These are phyloP conservation scores for Poeciliopsis gracilis DNA, from an alignment of 2,797 vertebrate genomes.

Conservation along the genomic window DNA sequence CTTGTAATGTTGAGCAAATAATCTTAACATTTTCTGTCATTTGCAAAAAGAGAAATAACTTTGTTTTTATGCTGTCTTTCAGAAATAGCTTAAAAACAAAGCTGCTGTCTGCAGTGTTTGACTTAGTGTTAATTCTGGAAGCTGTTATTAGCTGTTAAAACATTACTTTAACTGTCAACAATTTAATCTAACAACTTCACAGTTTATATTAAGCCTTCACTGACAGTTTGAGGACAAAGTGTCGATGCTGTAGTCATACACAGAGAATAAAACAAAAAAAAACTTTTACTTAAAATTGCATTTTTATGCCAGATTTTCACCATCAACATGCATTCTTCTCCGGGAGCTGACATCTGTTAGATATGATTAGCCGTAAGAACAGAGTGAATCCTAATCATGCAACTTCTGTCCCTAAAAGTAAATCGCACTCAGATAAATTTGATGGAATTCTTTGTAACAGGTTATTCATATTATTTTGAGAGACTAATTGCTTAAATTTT, in stretches of 20 bases:
- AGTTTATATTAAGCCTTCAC: constrained; percentile 15
- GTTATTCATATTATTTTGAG: background rate
- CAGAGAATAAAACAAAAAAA: background rate
- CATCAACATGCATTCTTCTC: constrained; percentile 11
- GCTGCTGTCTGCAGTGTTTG: background rate
- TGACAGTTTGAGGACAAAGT: constrained; percentile 36
- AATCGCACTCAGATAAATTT: background rate
- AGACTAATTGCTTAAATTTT: background rate
- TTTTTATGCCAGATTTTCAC: constrained; percentile 3
- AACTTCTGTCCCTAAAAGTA: background rate
- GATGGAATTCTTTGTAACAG: background rate
- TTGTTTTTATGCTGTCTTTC: background rate
- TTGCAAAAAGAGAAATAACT: constrained; percentile 3
- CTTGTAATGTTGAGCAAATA: constrained; percentile 35
- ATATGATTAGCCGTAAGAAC: constrained; percentile 23
- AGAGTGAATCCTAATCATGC: constrained; percentile 7
- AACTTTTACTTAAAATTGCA: constrained; percentile 9
- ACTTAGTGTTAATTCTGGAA: background rate
- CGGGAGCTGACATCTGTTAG: constrained; percentile 22
- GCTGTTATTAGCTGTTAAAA: background rate
- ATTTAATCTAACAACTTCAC: constrained; percentile 11
- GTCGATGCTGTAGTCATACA: background rate
- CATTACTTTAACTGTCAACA: constrained; percentile 13
- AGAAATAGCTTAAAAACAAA: background rate
- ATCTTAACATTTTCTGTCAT: constrained; percentile 23